phyloP scores from a whole-genome alignment of 2,888 invertebrate genomes.

The Orthosia cruda region DNA sequence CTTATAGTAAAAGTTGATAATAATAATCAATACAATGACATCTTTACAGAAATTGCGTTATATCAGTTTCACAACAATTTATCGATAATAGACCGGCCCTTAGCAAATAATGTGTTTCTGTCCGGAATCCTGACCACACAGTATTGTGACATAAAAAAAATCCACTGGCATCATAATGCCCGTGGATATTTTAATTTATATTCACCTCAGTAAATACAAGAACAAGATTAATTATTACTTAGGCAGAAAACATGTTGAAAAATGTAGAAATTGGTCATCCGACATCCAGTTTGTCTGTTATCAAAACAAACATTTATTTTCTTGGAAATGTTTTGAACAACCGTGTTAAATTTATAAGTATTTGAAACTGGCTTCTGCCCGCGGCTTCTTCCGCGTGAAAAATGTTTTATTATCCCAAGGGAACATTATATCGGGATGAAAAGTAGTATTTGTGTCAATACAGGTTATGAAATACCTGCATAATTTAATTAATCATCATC shows the following conservation, averaged over 20 bases:
- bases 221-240: background rate
- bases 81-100: background rate
- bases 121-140: background rate
- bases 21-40: too few species aligned
- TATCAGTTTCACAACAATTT: too few species aligned
- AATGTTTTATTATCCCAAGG: too few species aligned
- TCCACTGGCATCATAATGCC: background rate
- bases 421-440: too few species aligned
- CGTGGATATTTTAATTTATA: background rate
- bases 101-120: background rate
- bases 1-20: too few species aligned
- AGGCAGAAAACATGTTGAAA: too few species aligned
- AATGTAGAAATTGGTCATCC: background rate
- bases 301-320: slow-evolving; percentile 15
- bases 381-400: too few species aligned
- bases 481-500: too few species aligned
- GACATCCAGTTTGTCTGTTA: background rate
- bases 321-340: slow-evolving; percentile 28
- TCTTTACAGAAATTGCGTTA: too few species aligned
- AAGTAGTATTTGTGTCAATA: too few species aligned
- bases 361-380: slow-evolving; percentile 11
- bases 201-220: background rate
- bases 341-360: slow-evolving; percentile 22
- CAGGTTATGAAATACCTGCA: too few species aligned
- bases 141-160: background rate